Conservation (phyloP, 2,113 vertebrate species). For the Gadus chalcogrammus region DNA sequence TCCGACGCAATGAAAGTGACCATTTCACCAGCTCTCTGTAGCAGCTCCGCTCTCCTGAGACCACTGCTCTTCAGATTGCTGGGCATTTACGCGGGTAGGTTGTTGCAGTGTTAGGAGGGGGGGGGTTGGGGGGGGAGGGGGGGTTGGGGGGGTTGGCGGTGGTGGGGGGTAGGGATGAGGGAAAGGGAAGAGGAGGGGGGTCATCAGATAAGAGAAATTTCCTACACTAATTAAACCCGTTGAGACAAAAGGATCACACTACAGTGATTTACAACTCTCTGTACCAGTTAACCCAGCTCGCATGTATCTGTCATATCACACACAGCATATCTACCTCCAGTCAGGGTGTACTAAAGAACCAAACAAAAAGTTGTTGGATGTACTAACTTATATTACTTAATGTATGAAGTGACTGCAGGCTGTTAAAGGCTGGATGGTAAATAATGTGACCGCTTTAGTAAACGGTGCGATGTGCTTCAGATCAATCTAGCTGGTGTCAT, state of each 20-base stretch:
- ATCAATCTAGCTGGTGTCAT: too few relatives aligned
- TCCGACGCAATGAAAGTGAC: constrained; percentile 72
- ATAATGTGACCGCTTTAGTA: too few relatives aligned
- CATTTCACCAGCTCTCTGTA: constrained; percentile 75
- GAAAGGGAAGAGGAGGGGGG: constrained; percentile 43
- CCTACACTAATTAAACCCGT: constrained; percentile 81
- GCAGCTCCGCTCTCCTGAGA: constrained; percentile 73
- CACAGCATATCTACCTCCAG: constrained; percentile 56
- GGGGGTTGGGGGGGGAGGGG: constrained; percentile 22
- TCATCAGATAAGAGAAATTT: constrained; percentile 77
- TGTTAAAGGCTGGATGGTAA: too few relatives aligned
- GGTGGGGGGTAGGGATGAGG: constrained; percentile 43
- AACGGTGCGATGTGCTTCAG: too few relatives aligned
- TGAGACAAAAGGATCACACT: constrained; percentile 75
- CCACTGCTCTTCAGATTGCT: constrained; percentile 75
- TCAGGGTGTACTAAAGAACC: constrained; percentile 20
- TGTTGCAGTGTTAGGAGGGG: constrained; percentile 68
- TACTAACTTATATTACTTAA: constrained; percentile 91
- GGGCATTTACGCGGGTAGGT: constrained; percentile 72
- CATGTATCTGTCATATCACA: constrained; percentile 75
- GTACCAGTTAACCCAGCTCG: constrained; percentile 76
- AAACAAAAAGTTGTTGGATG: constrained; percentile 64
- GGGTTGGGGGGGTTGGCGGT: constrained; percentile 50
- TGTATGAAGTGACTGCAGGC: too few relatives aligned
- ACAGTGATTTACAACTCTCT: constrained; percentile 80